Base-by-base conservation (phyloP, 2,113 vertebrate species). In the Notarius quadriscutis region DNA sequence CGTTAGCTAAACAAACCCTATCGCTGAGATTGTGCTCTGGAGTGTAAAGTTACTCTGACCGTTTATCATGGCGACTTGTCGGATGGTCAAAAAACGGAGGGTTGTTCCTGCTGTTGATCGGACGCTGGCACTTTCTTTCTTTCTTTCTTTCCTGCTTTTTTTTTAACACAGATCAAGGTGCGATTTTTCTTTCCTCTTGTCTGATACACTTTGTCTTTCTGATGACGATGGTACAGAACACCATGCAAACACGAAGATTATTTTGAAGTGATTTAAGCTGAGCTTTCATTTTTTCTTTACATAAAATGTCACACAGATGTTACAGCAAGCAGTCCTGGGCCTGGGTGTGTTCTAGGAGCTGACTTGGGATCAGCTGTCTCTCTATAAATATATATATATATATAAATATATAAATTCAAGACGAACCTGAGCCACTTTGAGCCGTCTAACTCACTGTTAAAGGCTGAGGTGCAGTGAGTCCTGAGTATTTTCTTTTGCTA, bases 11-110 rank as follows among this genome's bases (percentile, higher is more conserved):
- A 96, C 96, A 95, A 94, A 96, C 96, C 93, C 96, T 94, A 96
- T 94, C 96, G 95, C 91, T 96, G 97, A 97, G 96, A 95, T 95
- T 95, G 96, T 97, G 96, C 95, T 97, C 96, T 96, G 96, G 96
- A 96, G 94, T 96, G 96, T 97, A 95, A 95, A 96, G 96, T 96
- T 96, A 95, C 92, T 96, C 95, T 96, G 96, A 94, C 94, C 87
- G 95, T 95, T 95, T 95, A 95, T 88, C 89, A 90, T 96, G 96
- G 95, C 95, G 94, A 95, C 95, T 96, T 95, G 96, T 97, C 95
- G 95, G 95, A 94, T 94, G 96, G 96, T 96, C 95, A 95, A 95
- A 96, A 96, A 95, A 94, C 95, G 96, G 95, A 86, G 95, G 96
- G 95, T 4, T 11, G 10, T 95, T 94, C 95, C 95, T 95, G 93